Evolutionary conservation across 2,888 invertebrate species (phyloP).

Genomic region (Mongoloraphidia duomilia): DNA sequence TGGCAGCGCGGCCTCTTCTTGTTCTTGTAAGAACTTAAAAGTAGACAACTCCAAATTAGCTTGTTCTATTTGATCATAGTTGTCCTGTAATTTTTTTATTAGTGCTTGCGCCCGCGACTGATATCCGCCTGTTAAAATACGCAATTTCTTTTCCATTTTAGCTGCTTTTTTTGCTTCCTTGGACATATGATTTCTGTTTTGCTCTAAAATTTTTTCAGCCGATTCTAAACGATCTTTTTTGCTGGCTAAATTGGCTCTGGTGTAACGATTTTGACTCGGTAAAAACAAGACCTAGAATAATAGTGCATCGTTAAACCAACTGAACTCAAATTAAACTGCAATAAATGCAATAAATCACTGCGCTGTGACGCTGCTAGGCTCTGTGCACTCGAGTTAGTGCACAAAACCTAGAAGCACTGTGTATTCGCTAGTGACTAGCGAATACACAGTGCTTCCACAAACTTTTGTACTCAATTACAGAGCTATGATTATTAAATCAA

Average conservation of each 20-base stretch:
- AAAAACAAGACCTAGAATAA: constrained; percentile 61
- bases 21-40: constrained; percentile 76
- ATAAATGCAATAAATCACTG: no score
- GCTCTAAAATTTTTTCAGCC: constrained; percentile 79
- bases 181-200: constrained; percentile 91
- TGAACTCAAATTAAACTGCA: no score
- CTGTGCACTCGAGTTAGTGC: no score
- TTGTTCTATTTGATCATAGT: constrained; percentile 83
- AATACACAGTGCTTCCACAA: no score
- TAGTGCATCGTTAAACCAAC: not conserved
- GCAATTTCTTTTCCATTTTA: constrained; percentile 94
- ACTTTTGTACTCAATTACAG: no score
- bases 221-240: constrained; percentile 94
- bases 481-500: no score
- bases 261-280: constrained; percentile 84
- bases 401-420: no score
- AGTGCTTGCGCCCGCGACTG: constrained; percentile 63
- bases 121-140: constrained; percentile 88
- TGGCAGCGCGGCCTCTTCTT: constrained; percentile 82
- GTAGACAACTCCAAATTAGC: constrained; percentile 79
- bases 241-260: constrained; percentile 84
- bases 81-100: constrained; percentile 73
- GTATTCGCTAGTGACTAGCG: no score
- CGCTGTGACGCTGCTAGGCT: no score
- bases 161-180: constrained; percentile 92